These are phyloP conservation scores for Flabesymbios commensalis DNA, from an alignment of 2,888 invertebrate species.

Conservation along the genomic window DNA sequence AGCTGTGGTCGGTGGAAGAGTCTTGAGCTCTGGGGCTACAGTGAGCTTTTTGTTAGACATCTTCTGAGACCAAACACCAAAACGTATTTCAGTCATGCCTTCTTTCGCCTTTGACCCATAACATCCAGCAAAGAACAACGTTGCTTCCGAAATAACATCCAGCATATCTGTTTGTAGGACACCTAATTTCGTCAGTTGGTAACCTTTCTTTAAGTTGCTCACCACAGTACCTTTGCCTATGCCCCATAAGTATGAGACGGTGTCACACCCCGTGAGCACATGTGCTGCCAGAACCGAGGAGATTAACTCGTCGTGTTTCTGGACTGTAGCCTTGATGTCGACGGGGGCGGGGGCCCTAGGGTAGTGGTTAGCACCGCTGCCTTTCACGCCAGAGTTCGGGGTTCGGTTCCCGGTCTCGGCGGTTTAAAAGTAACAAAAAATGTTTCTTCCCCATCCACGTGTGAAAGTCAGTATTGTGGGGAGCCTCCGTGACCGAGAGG, in stretches of 20 bases:
- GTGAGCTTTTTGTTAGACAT: background rate
- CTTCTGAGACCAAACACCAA: background rate
- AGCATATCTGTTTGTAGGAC: background rate
- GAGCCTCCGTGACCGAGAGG: too few species aligned
- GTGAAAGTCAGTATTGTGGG: too few species aligned
- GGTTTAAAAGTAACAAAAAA: too few species aligned
- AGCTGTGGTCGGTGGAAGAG: conserved; percentile 2
- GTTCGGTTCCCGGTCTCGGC: too few species aligned
- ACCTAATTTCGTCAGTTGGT: too few species aligned
- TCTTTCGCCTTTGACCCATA: background rate
- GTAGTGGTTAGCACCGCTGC: too few species aligned
- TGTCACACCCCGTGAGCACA: background rate
- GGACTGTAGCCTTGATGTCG: background rate
- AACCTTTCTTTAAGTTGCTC: too few species aligned
- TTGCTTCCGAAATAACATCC: background rate
- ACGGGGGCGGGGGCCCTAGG: too few species aligned
- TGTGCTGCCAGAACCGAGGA: background rate
- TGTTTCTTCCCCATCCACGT: too few species aligned
- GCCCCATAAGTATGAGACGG: background rate
- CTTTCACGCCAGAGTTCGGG: too few species aligned
- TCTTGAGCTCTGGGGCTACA: background rate
- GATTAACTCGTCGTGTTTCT: background rate
- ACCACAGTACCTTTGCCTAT: background rate
- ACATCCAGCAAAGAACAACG: conserved; percentile 2
- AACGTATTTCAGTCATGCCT: background rate